Percentiles rank a stretch among this genome's conserved stretches.
phyloP scores from a whole-genome alignment of 53 echinoderm and acorn worm genomes.

The Crossaster papposus region DNA sequence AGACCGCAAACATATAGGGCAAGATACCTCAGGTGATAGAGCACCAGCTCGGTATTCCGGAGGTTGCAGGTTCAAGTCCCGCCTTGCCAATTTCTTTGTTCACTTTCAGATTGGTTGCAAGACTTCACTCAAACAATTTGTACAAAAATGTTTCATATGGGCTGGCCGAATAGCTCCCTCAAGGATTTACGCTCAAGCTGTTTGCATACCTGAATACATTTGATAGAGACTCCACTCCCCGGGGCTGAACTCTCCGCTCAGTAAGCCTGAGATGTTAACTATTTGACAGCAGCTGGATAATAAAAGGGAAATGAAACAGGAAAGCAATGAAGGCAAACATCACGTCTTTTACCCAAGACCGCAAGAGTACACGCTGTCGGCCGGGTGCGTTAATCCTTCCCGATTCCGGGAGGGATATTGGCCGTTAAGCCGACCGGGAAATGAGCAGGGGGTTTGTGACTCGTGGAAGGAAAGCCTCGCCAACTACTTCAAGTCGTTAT shows the following conservation, averaged over 20 bases:
- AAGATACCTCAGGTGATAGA: too few species aligned
- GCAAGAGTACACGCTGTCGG: slow-evolving; percentile 4
- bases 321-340: slow-evolving; percentile 48
- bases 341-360: slow-evolving; percentile 18
- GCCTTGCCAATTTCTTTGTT: too few species aligned
- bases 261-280: slow-evolving; percentile 11
- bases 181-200: neutral
- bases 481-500: neutral
- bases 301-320: slow-evolving; percentile 37
- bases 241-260: slow-evolving; percentile 40
- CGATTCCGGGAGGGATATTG: slow-evolving; percentile 37
- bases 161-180: too few species aligned
- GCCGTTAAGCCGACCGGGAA: slow-evolving; percentile 18
- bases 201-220: slow-evolving; percentile 17
- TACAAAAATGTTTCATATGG: too few species aligned
- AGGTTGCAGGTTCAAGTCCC: too few species aligned
- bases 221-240: slow-evolving; percentile 54
- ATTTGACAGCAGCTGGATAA: slow-evolving; percentile 44
- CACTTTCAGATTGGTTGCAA: too few species aligned
- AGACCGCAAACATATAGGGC: too few species aligned
- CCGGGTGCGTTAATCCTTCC: slow-evolving; percentile 7
- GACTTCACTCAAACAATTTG: too few species aligned
- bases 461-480: neutral
- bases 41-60: too few species aligned
- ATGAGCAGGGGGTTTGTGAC: neutral